Base-by-base conservation (phyloP, 64 coral and sea anemone species). In the Pachyseris speciosa region DNA sequence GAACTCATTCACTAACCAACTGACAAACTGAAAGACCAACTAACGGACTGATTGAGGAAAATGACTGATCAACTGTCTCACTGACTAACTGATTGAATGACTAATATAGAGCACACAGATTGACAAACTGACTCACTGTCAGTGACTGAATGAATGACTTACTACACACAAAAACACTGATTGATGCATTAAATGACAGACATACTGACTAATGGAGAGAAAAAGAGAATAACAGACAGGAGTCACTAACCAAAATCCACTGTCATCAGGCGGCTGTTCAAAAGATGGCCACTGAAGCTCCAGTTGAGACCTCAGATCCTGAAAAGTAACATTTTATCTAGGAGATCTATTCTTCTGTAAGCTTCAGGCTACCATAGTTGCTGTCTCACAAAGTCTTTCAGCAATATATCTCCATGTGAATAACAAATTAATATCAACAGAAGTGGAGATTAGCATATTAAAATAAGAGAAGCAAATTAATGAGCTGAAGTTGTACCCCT, bases 401-500 rank as follows among this genome's bases (percentile, higher is more conserved):
- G n/a, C n/a, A n/a, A n/a, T n/a, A n/a, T n/a, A n/a, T n/a, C n/a
- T n/a, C n/a, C n/a, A n/a, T n/a, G n/a, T n/a, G n/a, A n/a, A n/a
- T n/a, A n/a, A n/a, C n/a, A n/a, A n/a, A n/a, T n/a, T n/a, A n/a
- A n/a, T n/a, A n/a, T n/a, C n/a, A n/a, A 17, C 69, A 37, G 13
- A 17, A 20, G 19, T 12, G 30, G 1, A 72, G 32, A 36, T 27
- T 30, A 12, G 39, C 12, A 37, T 22, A 27, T 16, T 13, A 31
- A 58, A 60, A 37, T 0, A 24, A 19, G 10, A 63, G 11, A 29
- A 59, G 12, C 13, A 65, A 38, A 43, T 32, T 5, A 36, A 16
- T 61, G 8, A 27, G 33, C 13, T 40, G 28, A 48, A 26, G 22
- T 71, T 89, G n/a, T n/a, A 96, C 94, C 94, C 90, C 12, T 40